Evolutionary conservation across 2,888 invertebrate species (phyloP).

Genomic region (Drosophila lutescens): DNA sequence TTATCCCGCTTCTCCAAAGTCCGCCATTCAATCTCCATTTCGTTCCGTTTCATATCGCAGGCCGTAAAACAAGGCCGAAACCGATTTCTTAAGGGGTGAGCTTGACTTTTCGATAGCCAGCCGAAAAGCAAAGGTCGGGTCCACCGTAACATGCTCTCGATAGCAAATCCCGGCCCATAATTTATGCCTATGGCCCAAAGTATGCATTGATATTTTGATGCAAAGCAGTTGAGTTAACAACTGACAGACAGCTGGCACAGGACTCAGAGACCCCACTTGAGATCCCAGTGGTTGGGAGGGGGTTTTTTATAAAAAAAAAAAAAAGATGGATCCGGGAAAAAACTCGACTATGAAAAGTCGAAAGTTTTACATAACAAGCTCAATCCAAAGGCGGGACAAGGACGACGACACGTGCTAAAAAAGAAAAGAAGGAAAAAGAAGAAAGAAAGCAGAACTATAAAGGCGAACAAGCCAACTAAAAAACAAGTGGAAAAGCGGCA

Average conservation of each 20-base stretch:
- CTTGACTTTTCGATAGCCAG: neutral
- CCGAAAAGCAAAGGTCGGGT: neutral
- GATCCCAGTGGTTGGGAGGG: neutral
- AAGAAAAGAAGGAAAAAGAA: neutral
- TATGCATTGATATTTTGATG: slow-evolving; percentile 73
- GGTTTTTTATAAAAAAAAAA: neutral
- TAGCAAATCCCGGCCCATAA: slow-evolving; percentile 53
- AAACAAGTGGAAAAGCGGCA: slow-evolving; percentile 17
- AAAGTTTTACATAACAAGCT: slow-evolving; percentile 57
- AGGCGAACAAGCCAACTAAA: slow-evolving; percentile 13
- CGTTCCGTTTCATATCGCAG: slow-evolving; percentile 23
- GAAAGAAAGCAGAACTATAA: slow-evolving; percentile 17
- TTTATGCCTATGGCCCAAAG: slow-evolving; percentile 61
- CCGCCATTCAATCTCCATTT: slow-evolving; percentile 20
- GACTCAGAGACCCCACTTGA: slow-evolving; percentile 5
- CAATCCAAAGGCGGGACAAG: slow-evolving; percentile 45
- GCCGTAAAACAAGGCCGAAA: slow-evolving; percentile 12
- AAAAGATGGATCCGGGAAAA: neutral
- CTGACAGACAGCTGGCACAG: slow-evolving; percentile 49
- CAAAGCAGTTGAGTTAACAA: slow-evolving; percentile 72
- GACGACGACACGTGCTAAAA: slow-evolving; percentile 28
- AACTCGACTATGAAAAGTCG: slow-evolving; percentile 35
- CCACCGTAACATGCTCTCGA: slow-evolving; percentile 4
- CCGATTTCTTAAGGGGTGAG: slow-evolving; percentile 1
- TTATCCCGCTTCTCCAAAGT: neutral